Percentiles rank a stretch among this genome's conserved stretches.
Conservation (phyloP, 2,797 vertebrate genomes). For the Acipenser oxyrinchus region DNA sequence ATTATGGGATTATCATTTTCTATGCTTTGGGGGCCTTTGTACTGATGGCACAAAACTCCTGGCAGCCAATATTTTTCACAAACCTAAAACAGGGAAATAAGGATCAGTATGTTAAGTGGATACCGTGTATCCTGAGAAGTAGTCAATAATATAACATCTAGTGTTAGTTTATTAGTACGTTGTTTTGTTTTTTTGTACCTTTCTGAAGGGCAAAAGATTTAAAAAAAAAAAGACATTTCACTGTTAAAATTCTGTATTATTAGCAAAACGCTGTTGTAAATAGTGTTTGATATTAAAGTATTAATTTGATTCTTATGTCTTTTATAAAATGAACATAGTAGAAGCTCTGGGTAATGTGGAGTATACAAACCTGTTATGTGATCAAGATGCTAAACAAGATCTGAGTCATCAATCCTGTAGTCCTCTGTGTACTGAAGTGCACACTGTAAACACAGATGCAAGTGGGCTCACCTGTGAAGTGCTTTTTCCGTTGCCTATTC, state of each 20-base stretch:
- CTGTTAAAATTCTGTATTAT: constrained; percentile 98
- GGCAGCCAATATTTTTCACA: constrained; percentile 50
- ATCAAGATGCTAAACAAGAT: constrained; percentile 59
- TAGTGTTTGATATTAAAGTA: constrained; percentile 99
- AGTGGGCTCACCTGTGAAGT: constrained; percentile 45
- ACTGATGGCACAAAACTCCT: no score
- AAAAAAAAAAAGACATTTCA: constrained; percentile 58
- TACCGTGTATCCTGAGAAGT: constrained; percentile 96
- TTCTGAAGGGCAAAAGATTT: constrained; percentile 73
- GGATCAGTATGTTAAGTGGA: constrained; percentile 91
- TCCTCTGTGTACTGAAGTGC: constrained; percentile 50
- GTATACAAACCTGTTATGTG: constrained; percentile 54
- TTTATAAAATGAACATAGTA: constrained; percentile 86
- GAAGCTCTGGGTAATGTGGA: constrained; percentile 81
- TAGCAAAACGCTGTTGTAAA: constrained; percentile 95
- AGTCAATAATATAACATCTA: constrained; percentile 88
- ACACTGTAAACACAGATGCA: constrained; percentile 26
- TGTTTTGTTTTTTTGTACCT: constrained; percentile 95
- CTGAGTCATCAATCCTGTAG: constrained; percentile 59
- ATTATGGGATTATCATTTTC: no score
- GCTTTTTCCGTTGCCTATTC: constrained; percentile 11
- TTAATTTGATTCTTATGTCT: constrained; percentile 99
- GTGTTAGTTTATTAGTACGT: constrained; percentile 84
- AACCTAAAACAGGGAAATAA: constrained; percentile 82
- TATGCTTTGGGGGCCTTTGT: no score